Evolutionary conservation across 2,797 vertebrate species (phyloP).

Genomic region (Tinamus major): DNA sequence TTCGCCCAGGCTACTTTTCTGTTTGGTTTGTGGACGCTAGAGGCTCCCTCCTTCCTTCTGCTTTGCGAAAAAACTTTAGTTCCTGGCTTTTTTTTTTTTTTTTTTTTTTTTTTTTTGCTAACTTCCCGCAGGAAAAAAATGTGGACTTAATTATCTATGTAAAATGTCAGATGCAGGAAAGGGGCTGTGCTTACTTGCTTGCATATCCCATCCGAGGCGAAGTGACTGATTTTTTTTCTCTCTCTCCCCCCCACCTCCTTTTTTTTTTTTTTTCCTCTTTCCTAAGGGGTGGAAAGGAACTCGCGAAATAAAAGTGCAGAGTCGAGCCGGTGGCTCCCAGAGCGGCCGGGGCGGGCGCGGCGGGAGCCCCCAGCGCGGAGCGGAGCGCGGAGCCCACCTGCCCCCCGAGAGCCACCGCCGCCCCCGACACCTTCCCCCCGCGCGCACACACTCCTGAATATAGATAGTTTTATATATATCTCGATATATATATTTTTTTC

Average conservation of each 20-base stretch:
- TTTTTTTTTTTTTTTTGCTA: neutral
- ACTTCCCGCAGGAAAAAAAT: conserved; percentile 73
- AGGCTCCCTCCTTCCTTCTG: conserved; percentile 75
- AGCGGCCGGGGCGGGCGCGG: conserved; percentile 49
- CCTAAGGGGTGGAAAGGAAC: conserved; percentile 62
- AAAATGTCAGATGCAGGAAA: conserved; percentile 84
- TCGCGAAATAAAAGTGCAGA: conserved; percentile 88
- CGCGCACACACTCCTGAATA: neutral
- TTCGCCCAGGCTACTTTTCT: neutral
- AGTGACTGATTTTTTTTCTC: conserved; percentile 68
- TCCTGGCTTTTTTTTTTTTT: conserved; percentile 40
- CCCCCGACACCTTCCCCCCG: neutral
- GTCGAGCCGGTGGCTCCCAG: conserved; percentile 71
- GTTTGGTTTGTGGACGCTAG: conserved; percentile 72
- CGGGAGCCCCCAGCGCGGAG: conserved; percentile 11
- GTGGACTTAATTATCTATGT: conserved; percentile 83
- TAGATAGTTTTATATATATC: neutral
- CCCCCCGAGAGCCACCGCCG: neutral
- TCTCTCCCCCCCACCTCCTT: neutral
- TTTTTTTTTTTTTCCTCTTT: conserved; percentile 19
- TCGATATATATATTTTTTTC: neutral
- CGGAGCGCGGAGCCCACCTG: conserved; percentile 41
- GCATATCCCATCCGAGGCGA: conserved; percentile 76
- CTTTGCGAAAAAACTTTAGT: conserved; percentile 54
- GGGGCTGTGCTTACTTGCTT: conserved; percentile 89